Conservation (phyloP, 2,888 invertebrate species). For the Dexiosoma caninum region DNA sequence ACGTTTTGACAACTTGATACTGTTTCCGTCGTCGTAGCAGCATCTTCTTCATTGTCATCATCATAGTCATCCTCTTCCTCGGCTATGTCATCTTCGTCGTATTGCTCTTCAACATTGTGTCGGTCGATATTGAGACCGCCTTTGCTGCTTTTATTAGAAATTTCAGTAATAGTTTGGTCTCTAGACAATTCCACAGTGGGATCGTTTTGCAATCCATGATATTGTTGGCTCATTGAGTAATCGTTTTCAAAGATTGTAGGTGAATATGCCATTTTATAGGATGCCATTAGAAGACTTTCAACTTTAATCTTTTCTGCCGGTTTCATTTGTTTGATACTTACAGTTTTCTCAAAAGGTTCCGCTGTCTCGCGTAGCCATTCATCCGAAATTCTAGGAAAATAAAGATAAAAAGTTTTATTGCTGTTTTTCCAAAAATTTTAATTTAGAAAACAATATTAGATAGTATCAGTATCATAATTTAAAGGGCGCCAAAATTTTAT, state of each 20-base stretch:
- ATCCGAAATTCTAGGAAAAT: slow-evolving; percentile 85
- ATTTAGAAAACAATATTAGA: too few relatives aligned
- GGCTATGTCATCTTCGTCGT: slow-evolving; percentile 66
- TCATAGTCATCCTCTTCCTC: slow-evolving; percentile 66
- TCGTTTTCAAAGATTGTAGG: slow-evolving; percentile 72
- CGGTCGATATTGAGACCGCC: background rate
- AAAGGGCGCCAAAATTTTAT: too few relatives aligned
- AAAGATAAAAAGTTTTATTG: too few relatives aligned
- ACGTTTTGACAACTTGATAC: slow-evolving; percentile 72
- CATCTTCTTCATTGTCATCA: slow-evolving; percentile 55
- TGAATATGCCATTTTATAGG: slow-evolving; percentile 74
- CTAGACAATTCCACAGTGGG: background rate
- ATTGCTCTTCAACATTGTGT: slow-evolving; percentile 21
- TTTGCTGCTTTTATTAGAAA: slow-evolving; percentile 40
- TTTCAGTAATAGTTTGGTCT: background rate
- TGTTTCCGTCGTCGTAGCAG: slow-evolving; percentile 67
- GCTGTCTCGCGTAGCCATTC: slow-evolving; percentile 90
- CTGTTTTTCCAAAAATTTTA: too few relatives aligned
- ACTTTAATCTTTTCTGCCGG: slow-evolving; percentile 74
- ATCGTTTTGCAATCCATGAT: slow-evolving; percentile 20
- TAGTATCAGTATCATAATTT: too few relatives aligned
- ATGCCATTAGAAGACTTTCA: slow-evolving; percentile 73
- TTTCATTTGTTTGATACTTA: slow-evolving; percentile 77
- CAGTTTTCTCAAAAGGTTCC: slow-evolving; percentile 81
- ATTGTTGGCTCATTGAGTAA: slow-evolving; percentile 63